These are phyloP conservation scores for Bombus pyrosoma DNA, from an alignment of 1,140 invertebrate genomes.

Conservation along the genomic window DNA sequence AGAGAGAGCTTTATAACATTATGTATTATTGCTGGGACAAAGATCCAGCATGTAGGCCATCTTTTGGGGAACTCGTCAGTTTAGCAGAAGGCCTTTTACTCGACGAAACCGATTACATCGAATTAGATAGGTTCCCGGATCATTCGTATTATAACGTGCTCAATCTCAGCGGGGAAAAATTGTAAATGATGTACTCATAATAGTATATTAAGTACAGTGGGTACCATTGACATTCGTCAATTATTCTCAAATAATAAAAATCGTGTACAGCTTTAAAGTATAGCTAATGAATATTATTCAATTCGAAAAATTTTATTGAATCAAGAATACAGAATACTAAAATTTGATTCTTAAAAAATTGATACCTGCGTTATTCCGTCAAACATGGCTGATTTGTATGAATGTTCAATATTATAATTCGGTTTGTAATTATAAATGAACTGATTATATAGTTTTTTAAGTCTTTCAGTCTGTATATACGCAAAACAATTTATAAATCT, in stretches of 20 bases:
- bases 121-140: constrained; percentile 95
- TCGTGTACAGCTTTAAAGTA: background rate
- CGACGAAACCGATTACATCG: constrained; percentile 96
- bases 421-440: background rate
- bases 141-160: constrained; percentile 97
- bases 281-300: background rate
- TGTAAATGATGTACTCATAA: constrained; percentile 80
- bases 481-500: background rate
- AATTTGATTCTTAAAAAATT: background rate
- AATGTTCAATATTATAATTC: background rate
- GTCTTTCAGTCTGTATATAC: constrained; percentile 25
- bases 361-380: background rate
- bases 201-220: background rate
- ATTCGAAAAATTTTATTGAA: background rate
- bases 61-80: constrained; percentile 90
- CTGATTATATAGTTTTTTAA: background rate
- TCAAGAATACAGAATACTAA: background rate
- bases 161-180: constrained; percentile 92
- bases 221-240: no score
- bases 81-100: constrained; percentile 91
- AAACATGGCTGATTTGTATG: constrained; percentile 10
- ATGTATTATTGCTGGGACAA: constrained; percentile 97
- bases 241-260: background rate
- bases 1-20: constrained; percentile 94
- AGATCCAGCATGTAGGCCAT: constrained; percentile 89